Evolutionary conservation across 2,888 invertebrate species (phyloP).

Genomic region (Alloscopus bannaensis): DNA sequence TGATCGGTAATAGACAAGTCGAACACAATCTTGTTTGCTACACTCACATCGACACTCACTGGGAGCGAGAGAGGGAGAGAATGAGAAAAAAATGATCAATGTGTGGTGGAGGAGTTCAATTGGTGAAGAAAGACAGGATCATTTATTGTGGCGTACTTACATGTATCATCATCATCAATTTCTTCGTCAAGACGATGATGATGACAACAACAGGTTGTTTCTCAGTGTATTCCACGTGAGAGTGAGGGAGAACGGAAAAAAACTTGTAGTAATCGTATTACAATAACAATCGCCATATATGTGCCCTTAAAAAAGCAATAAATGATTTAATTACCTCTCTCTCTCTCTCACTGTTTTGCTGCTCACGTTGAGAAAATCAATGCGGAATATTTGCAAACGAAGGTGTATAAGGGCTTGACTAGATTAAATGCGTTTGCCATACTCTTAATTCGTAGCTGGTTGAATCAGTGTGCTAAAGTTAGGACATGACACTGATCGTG

Average conservation of each 20-base stretch:
- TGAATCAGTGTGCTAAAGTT: neutral
- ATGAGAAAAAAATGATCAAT: neutral
- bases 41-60: neutral
- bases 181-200: too few species aligned
- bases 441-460: slow-evolving; percentile 3
- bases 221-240: too few species aligned
- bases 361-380: too few species aligned
- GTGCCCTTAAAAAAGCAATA: slow-evolving; percentile 36
- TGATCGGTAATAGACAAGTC: slow-evolving; percentile 5
- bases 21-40: neutral
- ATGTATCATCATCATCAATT: too few species aligned
- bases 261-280: slow-evolving; percentile 14
- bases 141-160: too few species aligned
- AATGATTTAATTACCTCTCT: slow-evolving; percentile 57
- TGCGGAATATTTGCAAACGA: slow-evolving; percentile 38
- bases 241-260: slow-evolving; percentile 18
- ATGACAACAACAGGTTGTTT: too few species aligned
- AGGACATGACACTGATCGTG: neutral
- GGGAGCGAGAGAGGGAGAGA: slow-evolving; percentile 10
- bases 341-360: too few species aligned
- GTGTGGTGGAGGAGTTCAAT: neutral
- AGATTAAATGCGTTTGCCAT: slow-evolving; percentile 16
- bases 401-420: slow-evolving; percentile 6
- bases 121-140: too few species aligned
- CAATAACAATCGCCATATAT: slow-evolving; percentile 50